Evolutionary conservation across 2,797 vertebrate species (phyloP), one percentile per base, ranked within the genome.

Genomic region (Gila robusta): DNA sequence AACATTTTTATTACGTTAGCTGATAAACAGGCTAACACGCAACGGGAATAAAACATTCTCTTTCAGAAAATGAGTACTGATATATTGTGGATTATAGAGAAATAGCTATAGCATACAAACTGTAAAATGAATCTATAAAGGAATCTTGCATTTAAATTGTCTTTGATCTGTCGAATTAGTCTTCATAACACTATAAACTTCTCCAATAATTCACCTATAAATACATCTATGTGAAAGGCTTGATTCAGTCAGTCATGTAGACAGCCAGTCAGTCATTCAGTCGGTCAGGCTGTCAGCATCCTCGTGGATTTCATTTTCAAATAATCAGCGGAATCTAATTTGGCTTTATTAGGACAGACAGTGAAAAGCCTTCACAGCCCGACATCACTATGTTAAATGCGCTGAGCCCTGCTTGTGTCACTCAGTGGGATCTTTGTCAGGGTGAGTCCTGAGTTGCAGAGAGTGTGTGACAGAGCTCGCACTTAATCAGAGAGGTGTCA

Each of bases 341-440:
- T 91, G 89, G 86, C 92, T 91, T 93, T 71, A 79, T 96, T 95
- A 96, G 54, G 78, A 10, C 39, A 89, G 90, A 95, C 94, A 95
- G 92, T 93, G 90, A 83, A 56, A 89, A 87, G 89, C 90, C 91
- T 94, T 95, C 88, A 93, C 92, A 81, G 32, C 0, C 9, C 41
- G 88, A 90, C 92, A 91, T 89, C 90, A 72, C 82, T 89, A 90
- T 87, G 92, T 93, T 93, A 93, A 93, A 94, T 87, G 91, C 86
- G 89, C 93, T 94, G 92, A 94, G 62, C 79, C 10, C 66, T 89
- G 90, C 87, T 88, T 87, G 87, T 69, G 86, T 76, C 86, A 79
- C 90, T 94, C 93, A 94, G 91, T 93, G 91, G 91, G 91, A 94
- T 93, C 95, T 94, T 95, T 95, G 95, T 96, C 93, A 93, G 89